Evolutionary conservation across 2,797 vertebrate genomes (phyloP).

Genomic region (Enteromius radiatus): DNA sequence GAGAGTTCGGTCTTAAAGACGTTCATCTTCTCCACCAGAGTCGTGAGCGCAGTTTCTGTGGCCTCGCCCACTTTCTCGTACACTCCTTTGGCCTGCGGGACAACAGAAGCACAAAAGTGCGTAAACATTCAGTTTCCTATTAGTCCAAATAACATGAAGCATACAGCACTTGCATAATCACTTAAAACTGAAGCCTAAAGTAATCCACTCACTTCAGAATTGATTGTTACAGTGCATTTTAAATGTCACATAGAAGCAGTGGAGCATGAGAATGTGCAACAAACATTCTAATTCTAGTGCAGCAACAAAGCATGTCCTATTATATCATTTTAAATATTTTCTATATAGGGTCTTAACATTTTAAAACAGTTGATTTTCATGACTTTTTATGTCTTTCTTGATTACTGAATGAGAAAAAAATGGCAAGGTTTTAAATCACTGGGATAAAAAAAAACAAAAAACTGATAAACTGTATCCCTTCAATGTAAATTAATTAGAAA

Average conservation of each 20-base stretch:
- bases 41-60: conserved; percentile 83
- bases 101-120: conserved; percentile 1
- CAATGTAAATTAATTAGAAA: neutral
- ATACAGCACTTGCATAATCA: neutral
- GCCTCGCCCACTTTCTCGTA: conserved; percentile 86
- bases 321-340: neutral
- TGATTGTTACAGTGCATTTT: conserved; percentile 25
- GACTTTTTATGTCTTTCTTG: neutral
- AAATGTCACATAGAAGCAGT: conserved; percentile 16
- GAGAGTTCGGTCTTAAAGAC: conserved; percentile 80
- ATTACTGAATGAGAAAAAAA: neutral
- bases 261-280: neutral
- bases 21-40: conserved; percentile 86
- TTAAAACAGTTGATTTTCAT: neutral
- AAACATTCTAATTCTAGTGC: neutral
- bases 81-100: conserved; percentile 76
- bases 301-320: neutral
- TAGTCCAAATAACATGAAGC: conserved; percentile 4
- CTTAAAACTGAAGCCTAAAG: conserved; percentile 5
- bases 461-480: too few species aligned
- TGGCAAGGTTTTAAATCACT: neutral
- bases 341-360: neutral
- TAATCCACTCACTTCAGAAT: neutral
- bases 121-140: conserved; percentile 9
- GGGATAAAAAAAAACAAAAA: too few species aligned